phyloP scores from a whole-genome alignment of 2,888 invertebrate species.

The Drosophila peninsularis region DNA sequence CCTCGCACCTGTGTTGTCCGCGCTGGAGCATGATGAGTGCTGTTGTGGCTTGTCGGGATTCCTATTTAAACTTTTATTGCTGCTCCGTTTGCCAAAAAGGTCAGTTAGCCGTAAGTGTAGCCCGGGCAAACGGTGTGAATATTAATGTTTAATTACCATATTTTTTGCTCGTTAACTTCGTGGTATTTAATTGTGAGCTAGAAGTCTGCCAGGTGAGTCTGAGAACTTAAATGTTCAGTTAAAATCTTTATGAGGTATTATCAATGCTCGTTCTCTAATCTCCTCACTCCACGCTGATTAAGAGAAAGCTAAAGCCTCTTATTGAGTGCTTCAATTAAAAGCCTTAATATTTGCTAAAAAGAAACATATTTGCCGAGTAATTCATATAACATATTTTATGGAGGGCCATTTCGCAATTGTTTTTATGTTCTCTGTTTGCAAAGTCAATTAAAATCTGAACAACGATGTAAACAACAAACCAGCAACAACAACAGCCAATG shows the following conservation, averaged over 20 bases:
- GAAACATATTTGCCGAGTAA: constrained; percentile 24
- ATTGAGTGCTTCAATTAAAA: background rate
- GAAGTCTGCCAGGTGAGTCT: background rate
- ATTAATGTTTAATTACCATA: constrained; percentile 60
- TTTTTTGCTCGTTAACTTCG: background rate
- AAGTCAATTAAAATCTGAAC: constrained; percentile 75
- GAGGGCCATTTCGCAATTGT: constrained; percentile 14
- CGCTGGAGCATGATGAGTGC: constrained; percentile 78
- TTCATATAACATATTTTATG: constrained; percentile 26
- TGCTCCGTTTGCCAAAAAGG: constrained; percentile 65
- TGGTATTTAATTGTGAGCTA: constrained; percentile 5
- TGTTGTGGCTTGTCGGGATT: constrained; percentile 80
- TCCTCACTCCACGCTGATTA: background rate
- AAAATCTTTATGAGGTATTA: background rate
- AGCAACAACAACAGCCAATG: constrained; percentile 22
- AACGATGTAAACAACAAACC: constrained; percentile 64
- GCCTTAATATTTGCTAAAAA: constrained; percentile 1
- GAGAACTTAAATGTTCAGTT: background rate
- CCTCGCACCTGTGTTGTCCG: constrained; percentile 37
- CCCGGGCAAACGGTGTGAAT: constrained; percentile 48
- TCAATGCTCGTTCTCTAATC: background rate
- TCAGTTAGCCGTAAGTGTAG: constrained; percentile 31
- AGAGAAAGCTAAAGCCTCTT: background rate
- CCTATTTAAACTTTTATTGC: constrained; percentile 81
- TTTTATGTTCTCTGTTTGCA: constrained; percentile 54